Conservation (phyloP, 2,113 vertebrate genomes). For the Pterocles gutturalis region DNA sequence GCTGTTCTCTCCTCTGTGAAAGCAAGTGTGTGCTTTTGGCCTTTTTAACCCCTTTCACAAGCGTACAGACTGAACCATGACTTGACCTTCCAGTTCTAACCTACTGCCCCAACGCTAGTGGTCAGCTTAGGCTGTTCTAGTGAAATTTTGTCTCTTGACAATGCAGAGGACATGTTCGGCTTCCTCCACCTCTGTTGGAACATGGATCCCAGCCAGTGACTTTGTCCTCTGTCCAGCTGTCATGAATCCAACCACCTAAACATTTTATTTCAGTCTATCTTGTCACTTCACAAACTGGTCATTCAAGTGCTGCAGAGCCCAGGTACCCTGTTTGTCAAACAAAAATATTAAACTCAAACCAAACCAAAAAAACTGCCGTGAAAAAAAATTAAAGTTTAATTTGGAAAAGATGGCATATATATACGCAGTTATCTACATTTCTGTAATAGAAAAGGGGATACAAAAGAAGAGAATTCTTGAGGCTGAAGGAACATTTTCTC, state of each 20-base stretch:
- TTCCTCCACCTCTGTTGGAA: neutral
- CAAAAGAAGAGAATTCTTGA: neutral
- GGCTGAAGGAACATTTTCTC: neutral
- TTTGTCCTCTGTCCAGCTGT: neutral
- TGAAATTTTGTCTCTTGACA: neutral
- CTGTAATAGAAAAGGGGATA: neutral
- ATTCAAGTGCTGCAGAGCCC: neutral
- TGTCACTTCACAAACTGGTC: neutral
- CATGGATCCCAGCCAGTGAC: neutral
- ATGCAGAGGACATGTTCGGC: neutral
- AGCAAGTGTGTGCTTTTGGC: neutral
- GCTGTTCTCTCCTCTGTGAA: neutral
- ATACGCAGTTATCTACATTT: neutral
- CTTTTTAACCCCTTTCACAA: neutral
- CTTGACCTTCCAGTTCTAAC: neutral
- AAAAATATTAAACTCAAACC: neutral
- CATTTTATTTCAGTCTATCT: neutral
- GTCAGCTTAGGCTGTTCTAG: neutral
- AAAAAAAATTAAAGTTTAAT: neutral
- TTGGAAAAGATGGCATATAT: neutral
- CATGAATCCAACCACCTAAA: neutral
- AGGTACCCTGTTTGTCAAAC: neutral
- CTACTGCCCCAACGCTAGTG: neutral
- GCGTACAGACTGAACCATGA: neutral
- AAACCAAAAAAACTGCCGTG: neutral